phyloP scores from a whole-genome alignment of 92 coral and sea anemone genomes.

The Heliopora coerulea region DNA sequence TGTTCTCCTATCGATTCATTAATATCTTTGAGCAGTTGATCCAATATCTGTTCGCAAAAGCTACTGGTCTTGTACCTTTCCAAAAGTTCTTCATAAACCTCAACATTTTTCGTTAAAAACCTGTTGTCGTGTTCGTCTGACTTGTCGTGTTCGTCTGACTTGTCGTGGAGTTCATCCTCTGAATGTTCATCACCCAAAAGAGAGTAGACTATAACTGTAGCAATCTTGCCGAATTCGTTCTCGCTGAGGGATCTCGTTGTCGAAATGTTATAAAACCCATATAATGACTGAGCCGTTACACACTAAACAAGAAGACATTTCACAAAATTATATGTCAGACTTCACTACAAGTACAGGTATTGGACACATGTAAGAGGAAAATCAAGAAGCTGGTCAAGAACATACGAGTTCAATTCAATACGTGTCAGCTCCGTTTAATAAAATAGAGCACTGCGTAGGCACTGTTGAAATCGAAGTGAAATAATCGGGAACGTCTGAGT shows the following conservation, averaged over 20 bases:
- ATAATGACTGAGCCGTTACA: conserved; percentile 18
- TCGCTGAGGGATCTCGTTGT: background rate
- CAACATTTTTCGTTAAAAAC: background rate
- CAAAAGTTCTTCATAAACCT: conserved; percentile 21
- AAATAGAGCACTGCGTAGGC: too few relatives aligned
- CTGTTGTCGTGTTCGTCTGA: background rate
- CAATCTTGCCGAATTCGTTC: conserved; percentile 12
- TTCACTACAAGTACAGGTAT: too few relatives aligned
- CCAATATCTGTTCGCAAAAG: conserved; percentile 26
- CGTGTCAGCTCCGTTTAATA: too few relatives aligned
- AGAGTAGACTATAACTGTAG: conserved; percentile 14
- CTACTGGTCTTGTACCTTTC: conserved; percentile 22
- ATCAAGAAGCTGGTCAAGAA: too few relatives aligned
- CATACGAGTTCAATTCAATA: too few relatives aligned
- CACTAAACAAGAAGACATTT: conserved; percentile 12
- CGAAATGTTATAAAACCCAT: conserved; percentile 22
- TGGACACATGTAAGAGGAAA: too few relatives aligned
- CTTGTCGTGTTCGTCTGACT: background rate
- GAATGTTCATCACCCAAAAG: conserved; percentile 20
- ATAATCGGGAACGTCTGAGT: too few relatives aligned
- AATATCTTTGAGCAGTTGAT: conserved; percentile 18
- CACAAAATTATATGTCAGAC: too few relatives aligned
- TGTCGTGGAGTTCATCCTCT: background rate
- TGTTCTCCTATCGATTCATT: conserved; percentile 13
- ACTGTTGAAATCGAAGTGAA: too few relatives aligned